phyloP scores from a whole-genome alignment of 2,113 vertebrate genomes.

The Gobiocypris rarus region DNA sequence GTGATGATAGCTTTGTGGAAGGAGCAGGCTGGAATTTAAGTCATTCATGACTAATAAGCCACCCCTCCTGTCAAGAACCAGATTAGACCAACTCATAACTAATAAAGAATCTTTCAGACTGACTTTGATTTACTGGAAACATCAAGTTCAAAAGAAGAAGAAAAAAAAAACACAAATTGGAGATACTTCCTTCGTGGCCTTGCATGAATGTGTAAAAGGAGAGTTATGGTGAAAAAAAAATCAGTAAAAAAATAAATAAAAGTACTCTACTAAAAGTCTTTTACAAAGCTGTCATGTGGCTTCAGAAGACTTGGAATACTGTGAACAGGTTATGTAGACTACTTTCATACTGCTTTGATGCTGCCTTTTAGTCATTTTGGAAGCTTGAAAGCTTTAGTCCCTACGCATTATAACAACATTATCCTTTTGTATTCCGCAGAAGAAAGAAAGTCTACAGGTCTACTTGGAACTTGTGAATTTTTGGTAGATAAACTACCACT shows the following conservation, averaged over 20 bases:
- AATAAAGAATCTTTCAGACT: not conserved
- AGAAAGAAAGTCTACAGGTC: not conserved
- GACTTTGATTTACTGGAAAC: not conserved
- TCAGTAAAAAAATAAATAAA: not conserved
- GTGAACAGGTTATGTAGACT: not conserved
- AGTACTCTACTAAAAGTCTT: not conserved
- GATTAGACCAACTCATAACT: not conserved
- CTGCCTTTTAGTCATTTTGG: not conserved
- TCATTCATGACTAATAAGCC: not conserved
- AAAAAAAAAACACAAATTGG: not conserved
- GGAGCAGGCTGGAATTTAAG: not conserved
- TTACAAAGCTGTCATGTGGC: not conserved
- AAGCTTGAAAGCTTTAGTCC: slow-evolving; percentile 7
- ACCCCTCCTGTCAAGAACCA: not conserved
- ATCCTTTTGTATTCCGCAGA: not conserved
- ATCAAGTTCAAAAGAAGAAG: not conserved
- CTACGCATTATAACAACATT: not conserved
- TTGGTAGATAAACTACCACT: not conserved
- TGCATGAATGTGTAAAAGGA: not conserved
- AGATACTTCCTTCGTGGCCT: not conserved
- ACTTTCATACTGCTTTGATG: not conserved
- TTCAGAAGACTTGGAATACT: not conserved
- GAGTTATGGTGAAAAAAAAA: not conserved
- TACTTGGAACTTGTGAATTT: not conserved
- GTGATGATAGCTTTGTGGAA: not conserved